Base-by-base conservation (phyloP, 2,888 invertebrate species). In the Cremastobaeus sp. region DNA sequence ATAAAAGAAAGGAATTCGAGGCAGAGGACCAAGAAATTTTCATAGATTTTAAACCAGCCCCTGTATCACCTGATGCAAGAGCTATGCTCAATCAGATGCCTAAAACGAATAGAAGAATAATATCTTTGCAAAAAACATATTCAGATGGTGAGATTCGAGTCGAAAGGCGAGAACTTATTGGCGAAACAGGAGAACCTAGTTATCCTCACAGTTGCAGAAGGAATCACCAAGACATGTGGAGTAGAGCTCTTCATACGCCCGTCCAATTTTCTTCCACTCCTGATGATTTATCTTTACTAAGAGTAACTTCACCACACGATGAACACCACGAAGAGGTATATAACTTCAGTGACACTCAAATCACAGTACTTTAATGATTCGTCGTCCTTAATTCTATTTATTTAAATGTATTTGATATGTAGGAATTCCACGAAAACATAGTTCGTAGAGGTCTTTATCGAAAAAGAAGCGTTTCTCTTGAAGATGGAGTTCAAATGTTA, bases 31-130 rank as follows among this genome's bases (percentile, higher is more conserved):
- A 92, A 79, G 95, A 95, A 88, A 95, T 96, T 62, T 93, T 96
- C 74, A 95, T 96, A 77, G 94, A 96, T 85, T 96, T 95, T 85
- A 95, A 96, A 88, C 96, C 96, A 3, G 91, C 91, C 52, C 90
- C 90, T 37, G 91, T 91, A 77, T 92, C 93, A 12, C 92, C 92
- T 54, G 91, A 91, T 52, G 91, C 91, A 54, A 91, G 91, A 70
- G 83, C 82, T 12, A 82, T 84, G 43, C 81, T 87, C 6, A 83
- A 83, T 65, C 82, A 83, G 68, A 85, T 85, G 72, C 82, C 86
- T 2, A 80, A 82, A 37, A 83, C 83, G 2, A 81, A 79, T 14
- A 90, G 90, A 25, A 89, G 89, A 83, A 82, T 84, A 30, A 89
- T 89, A 76, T 83, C 88, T 17, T 88, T 94, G 68, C 92, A 93